These are phyloP conservation scores for Zosterops hypoxanthus DNA, from an alignment of 2,113 vertebrate species.

Conservation along the genomic window DNA sequence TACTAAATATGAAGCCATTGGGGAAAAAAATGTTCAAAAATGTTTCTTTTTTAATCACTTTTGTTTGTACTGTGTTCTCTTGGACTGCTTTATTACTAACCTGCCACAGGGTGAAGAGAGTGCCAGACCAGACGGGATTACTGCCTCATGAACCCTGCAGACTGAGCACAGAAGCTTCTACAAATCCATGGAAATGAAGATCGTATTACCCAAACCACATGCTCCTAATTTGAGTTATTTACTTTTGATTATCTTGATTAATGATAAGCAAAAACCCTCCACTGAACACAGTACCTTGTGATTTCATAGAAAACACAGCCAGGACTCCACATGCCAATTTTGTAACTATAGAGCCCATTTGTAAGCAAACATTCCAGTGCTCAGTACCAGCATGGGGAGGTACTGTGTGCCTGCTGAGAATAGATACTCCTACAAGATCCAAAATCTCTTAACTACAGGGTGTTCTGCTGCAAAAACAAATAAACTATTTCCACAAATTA, in stretches of 20 bases:
- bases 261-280: background rate
- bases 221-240: background rate
- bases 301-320: conserved; percentile 90
- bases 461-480: conserved; percentile 76
- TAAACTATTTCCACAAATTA: background rate
- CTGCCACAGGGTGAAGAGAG: background rate
- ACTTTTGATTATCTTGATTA: background rate
- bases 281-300: conserved; percentile 74
- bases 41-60: background rate
- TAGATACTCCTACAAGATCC: conserved; percentile 85
- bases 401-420: conserved; percentile 84
- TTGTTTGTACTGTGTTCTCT: background rate
- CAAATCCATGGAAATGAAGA: background rate
- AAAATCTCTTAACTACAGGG: conserved; percentile 87
- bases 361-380: conserved; percentile 90
- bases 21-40: background rate
- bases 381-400: conserved; percentile 86
- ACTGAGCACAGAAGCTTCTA: background rate
- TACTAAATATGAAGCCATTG: background rate
- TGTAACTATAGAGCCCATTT: conserved; percentile 82
- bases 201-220: background rate
- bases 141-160: background rate
- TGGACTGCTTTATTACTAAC: background rate
- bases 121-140: background rate
- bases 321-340: conserved; percentile 85